Base-by-base conservation (phyloP, 1,140 invertebrate genomes). In the Nylanderia fulva region DNA sequence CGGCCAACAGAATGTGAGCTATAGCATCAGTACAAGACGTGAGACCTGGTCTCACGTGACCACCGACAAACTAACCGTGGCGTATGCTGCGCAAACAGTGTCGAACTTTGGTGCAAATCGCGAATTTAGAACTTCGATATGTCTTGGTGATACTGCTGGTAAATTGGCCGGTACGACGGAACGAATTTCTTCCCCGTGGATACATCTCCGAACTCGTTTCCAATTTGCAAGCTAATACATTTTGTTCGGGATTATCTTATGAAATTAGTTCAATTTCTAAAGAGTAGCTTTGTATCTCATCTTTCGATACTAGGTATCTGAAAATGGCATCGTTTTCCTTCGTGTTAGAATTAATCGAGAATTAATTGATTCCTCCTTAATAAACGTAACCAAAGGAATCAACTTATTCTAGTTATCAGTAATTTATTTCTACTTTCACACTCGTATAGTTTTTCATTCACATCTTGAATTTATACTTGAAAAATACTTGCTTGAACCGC, bases 41-140 rank as follows among this genome's bases (percentile, higher is more conserved):
- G 90, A 89, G 90, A 91, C 90, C 89, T 39, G 79, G 79, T 83
- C 86, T 90, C 89, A 86, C 89, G 89, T 90, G 89, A 90, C 85
- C 87, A 85, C 82, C 85, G 88, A 71, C 91, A 91, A 93, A 93
- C 93, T 93, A 93, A 92, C 91, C 90, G 87, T 91, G 87, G 92
- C 90, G 88, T 84, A 89, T 90, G 87, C 86, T 90, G 72, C 79
- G 84, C 87, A 86, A 91, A 92, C 91, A 90, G 80, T 88, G 87
- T 91, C 88, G 87, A 92, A 93, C 92, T 92, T 91, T 87, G 69
- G 79, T 79, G 89, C 90, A 88, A 91, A 91, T 92, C 91, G 87
- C 88, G 90, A 92, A 92, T 91, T 90, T 91, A 92, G 89, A 93
- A 92, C 91, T 92, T 91, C 86, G 88, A 92, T 91, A 85, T 89